phyloP scores from a whole-genome alignment of 2,797 vertebrate genomes.

The Siniperca undulata region DNA sequence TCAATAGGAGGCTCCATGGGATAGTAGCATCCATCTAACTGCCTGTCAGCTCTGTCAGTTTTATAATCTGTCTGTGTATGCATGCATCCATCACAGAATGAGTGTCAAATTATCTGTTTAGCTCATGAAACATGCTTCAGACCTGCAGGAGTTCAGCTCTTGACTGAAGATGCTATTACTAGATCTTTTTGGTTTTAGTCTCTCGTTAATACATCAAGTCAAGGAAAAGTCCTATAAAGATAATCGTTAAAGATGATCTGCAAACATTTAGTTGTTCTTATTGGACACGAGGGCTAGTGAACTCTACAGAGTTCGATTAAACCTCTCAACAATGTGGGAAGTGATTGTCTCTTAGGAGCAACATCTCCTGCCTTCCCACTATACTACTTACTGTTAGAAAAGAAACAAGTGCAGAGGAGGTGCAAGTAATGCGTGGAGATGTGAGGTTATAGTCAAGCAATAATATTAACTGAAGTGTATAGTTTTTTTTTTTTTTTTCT shows the following conservation, averaged over 20 bases:
- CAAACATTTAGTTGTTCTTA: constrained; percentile 12
- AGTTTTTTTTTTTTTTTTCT: constrained; percentile 8
- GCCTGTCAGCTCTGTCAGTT: constrained; percentile 36
- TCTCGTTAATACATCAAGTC: background rate
- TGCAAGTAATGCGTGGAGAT: background rate
- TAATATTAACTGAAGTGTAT: background rate
- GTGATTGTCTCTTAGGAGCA: constrained; percentile 19
- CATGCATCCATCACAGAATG: constrained; percentile 21
- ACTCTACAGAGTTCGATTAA: constrained; percentile 19
- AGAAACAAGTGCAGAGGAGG: background rate
- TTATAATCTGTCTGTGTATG: constrained; percentile 14
- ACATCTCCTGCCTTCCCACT: constrained; percentile 16
- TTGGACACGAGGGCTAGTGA: background rate
- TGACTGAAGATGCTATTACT: background rate
- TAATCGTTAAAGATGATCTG: background rate
- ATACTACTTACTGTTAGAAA: constrained; percentile 5
- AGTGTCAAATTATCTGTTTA: constrained; percentile 14
- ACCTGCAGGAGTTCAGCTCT: background rate
- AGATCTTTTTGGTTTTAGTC: background rate
- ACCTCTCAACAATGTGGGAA: constrained; percentile 7
- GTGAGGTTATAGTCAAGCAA: constrained; percentile 10
- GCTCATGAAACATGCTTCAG: constrained; percentile 1
- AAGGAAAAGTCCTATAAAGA: constrained; percentile 10
- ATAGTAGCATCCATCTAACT: constrained; percentile 47
- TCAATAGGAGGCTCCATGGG: constrained; percentile 56